Conservation (phyloP, 2,797 vertebrate species). For the Schizopygopsis pylzovi region DNA sequence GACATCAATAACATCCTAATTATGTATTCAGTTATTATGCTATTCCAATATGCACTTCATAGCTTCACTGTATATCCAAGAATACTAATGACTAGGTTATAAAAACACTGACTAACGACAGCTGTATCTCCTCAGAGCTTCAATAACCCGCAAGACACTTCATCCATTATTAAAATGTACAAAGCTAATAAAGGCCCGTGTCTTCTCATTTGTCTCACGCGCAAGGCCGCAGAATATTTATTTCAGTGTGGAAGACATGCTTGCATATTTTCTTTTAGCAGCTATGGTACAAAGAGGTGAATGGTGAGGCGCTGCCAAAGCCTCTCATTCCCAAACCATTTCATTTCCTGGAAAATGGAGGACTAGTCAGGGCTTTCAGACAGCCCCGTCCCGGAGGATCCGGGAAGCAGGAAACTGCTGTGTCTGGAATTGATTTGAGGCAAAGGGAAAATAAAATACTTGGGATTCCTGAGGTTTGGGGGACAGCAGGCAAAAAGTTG, state of each 20-base stretch:
- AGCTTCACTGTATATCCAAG: slow-evolving; percentile 58
- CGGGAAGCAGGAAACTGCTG: slow-evolving; percentile 74
- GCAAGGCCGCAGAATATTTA: slow-evolving; percentile 55
- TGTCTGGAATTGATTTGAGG: slow-evolving; percentile 83
- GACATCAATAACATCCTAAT: slow-evolving; percentile 67
- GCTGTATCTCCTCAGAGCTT: slow-evolving; percentile 61
- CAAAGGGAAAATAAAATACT: slow-evolving; percentile 81
- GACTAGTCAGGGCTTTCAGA: slow-evolving; percentile 61
- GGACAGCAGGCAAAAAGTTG: slow-evolving; percentile 67
- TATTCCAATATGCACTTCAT: slow-evolving; percentile 60
- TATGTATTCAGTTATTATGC: slow-evolving; percentile 62
- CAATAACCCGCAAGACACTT: slow-evolving; percentile 58
- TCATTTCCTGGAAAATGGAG: slow-evolving; percentile 63
- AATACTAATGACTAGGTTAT: slow-evolving; percentile 64
- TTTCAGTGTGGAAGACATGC: slow-evolving; percentile 55
- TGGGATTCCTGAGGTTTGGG: slow-evolving; percentile 77
- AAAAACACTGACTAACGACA: slow-evolving; percentile 63
- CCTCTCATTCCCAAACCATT: slow-evolving; percentile 53
- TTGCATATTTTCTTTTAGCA: slow-evolving; percentile 50
- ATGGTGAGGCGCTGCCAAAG: slow-evolving; percentile 46
- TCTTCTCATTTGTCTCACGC: slow-evolving; percentile 54
- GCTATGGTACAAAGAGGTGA: slow-evolving; percentile 47
- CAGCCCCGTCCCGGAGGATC: slow-evolving; percentile 57
- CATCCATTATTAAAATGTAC: slow-evolving; percentile 62
- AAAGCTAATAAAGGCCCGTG: slow-evolving; percentile 56